Conservation (phyloP, 2,888 invertebrate species). For the Megamerina dolium region DNA sequence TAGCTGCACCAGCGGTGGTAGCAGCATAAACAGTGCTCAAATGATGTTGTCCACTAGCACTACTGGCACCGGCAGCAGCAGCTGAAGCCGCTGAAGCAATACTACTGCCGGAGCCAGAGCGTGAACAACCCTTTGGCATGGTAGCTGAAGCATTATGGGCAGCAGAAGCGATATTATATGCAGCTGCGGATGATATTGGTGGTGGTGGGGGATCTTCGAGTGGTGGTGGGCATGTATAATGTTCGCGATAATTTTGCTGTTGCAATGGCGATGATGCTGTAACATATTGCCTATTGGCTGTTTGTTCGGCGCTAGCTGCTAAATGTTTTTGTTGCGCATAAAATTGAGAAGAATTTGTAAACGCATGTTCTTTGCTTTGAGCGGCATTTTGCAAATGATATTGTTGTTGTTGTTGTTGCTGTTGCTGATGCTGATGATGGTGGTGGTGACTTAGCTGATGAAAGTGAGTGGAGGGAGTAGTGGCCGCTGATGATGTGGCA, state of each 20-base stretch:
- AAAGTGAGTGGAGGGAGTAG: slow-evolving; percentile 23
- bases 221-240: slow-evolving; percentile 45
- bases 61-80: slow-evolving; percentile 15
- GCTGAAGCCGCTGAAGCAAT: too few relatives aligned
- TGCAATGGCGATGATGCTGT: slow-evolving; percentile 12
- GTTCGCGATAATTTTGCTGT: slow-evolving; percentile 22
- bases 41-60: slow-evolving; percentile 22
- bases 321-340: slow-evolving; percentile 31
- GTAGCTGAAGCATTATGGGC: slow-evolving; percentile 31
- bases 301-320: too few relatives aligned
- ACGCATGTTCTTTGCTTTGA: slow-evolving; percentile 24
- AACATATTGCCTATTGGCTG: slow-evolving; percentile 20
- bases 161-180: slow-evolving; percentile 3
- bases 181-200: slow-evolving; percentile 27
- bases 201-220: slow-evolving; percentile 48
- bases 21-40: slow-evolving; percentile 34
- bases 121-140: slow-evolving; percentile 36
- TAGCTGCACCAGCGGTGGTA: slow-evolving; percentile 29
- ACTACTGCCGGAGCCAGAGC: slow-evolving; percentile 3
- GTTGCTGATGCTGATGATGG: slow-evolving; percentile 24
- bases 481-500: slow-evolving; percentile 27
- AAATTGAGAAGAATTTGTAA: slow-evolving; percentile 38
- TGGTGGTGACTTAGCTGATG: slow-evolving; percentile 29
- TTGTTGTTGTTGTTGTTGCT: slow-evolving; percentile 18
- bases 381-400: slow-evolving; percentile 26